Percentiles rank a stretch among this genome's conserved stretches.
Conservation (phyloP, 1,140 invertebrate species). For the Pogonomyrmex barbatus region DNA sequence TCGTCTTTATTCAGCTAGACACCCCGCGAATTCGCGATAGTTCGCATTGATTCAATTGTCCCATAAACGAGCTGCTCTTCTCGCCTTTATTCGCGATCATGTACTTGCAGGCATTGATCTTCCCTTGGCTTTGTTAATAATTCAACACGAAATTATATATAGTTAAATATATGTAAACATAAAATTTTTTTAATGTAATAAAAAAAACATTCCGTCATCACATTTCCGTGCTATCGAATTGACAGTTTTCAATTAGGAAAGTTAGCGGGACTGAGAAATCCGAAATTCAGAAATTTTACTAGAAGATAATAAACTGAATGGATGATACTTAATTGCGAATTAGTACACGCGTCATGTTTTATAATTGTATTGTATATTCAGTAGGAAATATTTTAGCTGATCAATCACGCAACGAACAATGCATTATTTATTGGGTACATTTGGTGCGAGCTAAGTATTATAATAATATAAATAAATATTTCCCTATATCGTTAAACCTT, state of each 20-base stretch:
- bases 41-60: slow-evolving; percentile 51
- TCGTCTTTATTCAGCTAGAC: slow-evolving; percentile 43
- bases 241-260: not conserved
- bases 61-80: slow-evolving; percentile 14
- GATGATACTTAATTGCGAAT: not conserved
- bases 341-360: not conserved
- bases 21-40: slow-evolving; percentile 46
- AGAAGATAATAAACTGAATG: not conserved
- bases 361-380: not conserved
- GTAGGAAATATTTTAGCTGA: slow-evolving; percentile 1
- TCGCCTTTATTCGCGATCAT: slow-evolving; percentile 29
- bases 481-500: not conserved
- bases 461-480: not conserved
- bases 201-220: no score
- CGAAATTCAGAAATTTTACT: not conserved
- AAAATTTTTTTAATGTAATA: not conserved
- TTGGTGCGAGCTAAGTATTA: not conserved
- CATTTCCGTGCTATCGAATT: not conserved
- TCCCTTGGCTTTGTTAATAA: not conserved
- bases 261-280: not conserved
- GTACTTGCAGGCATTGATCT: not conserved
- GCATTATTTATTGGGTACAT: not conserved
- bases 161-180: not conserved
- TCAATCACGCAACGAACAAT: not conserved
- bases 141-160: not conserved